These are phyloP conservation scores for Mactra quadrangularis DNA, from an alignment of 1,140 invertebrate genomes.

Conservation along the genomic window DNA sequence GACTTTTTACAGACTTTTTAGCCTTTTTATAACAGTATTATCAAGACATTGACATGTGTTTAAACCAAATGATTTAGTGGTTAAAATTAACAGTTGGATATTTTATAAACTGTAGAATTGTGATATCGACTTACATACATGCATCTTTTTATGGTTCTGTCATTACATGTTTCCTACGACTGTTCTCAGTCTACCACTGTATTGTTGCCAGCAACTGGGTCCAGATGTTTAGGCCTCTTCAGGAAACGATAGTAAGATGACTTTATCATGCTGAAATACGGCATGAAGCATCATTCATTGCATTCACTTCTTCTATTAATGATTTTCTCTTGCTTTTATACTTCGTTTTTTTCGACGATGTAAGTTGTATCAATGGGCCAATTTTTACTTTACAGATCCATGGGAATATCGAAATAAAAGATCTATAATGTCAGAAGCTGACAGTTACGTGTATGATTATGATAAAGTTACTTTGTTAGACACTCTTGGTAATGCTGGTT, in stretches of 20 bases:
- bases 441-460: slow-evolving; percentile 36
- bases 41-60: neutral
- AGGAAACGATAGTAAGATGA: too few species aligned
- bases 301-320: too few species aligned
- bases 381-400: slow-evolving; percentile 46
- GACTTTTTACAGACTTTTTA: too few species aligned
- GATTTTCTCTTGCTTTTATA: too few species aligned
- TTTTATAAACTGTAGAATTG: neutral
- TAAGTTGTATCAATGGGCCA: too few species aligned
- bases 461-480: slow-evolving; percentile 61
- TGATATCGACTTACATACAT: neutral
- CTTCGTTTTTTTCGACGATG: too few species aligned
- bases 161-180: neutral
- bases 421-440: slow-evolving; percentile 55
- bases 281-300: too few species aligned
- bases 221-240: too few species aligned
- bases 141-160: neutral
- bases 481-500: slow-evolving; percentile 62
- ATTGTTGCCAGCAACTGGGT: too few species aligned
- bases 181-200: too few species aligned
- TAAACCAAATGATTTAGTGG: neutral
- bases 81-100: neutral
- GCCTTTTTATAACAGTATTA: neutral
- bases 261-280: too few species aligned
- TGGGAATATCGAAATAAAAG: slow-evolving; percentile 53